These are phyloP conservation scores for Phataginus tricuspis DNA, from an alignment of 2,797 vertebrate species.

Conservation along the genomic window DNA sequence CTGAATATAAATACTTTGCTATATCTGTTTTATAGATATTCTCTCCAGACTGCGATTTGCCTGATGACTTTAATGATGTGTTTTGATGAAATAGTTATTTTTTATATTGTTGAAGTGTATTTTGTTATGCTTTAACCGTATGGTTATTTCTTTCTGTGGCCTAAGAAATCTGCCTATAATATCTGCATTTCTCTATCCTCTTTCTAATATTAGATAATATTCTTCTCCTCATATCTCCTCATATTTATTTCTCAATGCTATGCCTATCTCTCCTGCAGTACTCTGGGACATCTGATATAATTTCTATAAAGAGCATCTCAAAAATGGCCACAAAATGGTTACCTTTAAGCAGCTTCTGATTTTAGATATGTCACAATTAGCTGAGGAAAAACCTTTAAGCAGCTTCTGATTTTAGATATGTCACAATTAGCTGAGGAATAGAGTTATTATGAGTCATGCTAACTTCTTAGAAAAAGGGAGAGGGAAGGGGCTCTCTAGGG, in stretches of 20 bases:
- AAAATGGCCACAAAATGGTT: not conserved
- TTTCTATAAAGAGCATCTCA: not conserved
- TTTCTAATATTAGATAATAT: not conserved
- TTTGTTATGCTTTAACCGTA: not conserved
- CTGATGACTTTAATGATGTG: not conserved
- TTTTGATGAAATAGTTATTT: not conserved
- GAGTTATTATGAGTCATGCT: not conserved
- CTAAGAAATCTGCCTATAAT: not conserved
- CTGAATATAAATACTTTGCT: not conserved
- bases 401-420: not conserved
- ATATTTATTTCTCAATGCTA: not conserved
- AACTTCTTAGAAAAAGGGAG: not conserved
- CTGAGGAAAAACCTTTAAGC: not conserved
- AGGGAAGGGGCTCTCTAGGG: not conserved
- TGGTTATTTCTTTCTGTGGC: not conserved
- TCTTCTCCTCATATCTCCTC: not conserved
- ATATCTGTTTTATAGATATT: not conserved
- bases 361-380: not conserved
- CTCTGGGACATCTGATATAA: not conserved
- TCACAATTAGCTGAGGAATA: not conserved
- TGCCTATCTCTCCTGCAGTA: not conserved
- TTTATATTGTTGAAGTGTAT: not conserved
- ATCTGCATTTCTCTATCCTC: not conserved
- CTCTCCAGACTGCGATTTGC: not conserved
- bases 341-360: not conserved